A percentile compares a stretch with the other conserved stretches of the same genome.
phyloP scores from a whole-genome alignment of 2,888 invertebrate genomes.

The Luperina testacea region DNA sequence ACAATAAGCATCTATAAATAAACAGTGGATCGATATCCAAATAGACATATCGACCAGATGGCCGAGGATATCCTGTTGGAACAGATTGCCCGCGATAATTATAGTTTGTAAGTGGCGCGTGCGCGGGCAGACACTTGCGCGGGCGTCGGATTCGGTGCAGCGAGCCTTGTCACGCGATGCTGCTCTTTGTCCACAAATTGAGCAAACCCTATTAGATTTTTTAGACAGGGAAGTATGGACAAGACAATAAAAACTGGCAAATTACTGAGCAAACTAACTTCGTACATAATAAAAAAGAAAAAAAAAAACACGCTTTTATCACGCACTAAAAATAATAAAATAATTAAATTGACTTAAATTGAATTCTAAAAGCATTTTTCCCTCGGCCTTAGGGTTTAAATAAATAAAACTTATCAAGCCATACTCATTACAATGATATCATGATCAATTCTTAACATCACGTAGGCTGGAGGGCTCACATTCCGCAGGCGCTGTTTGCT shows the following conservation, averaged over 20 bases:
- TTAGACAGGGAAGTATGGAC: neutral
- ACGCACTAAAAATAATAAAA: too few species aligned
- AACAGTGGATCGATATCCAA: conserved; percentile 71
- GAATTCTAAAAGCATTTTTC: too few species aligned
- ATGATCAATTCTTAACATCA: too few species aligned
- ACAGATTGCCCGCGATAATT: conserved; percentile 85
- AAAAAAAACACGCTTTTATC: too few species aligned
- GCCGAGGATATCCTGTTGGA: conserved; percentile 88
- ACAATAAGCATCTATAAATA: conserved; percentile 76
- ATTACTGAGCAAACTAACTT: neutral
- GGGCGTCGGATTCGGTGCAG: conserved; percentile 42
- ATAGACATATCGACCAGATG: conserved; percentile 85
- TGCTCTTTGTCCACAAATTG: conserved; percentile 39
- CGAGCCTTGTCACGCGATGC: conserved; percentile 55
- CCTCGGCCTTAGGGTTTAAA: too few species aligned
- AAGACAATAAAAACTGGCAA: neutral
- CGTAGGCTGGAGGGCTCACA: too few species aligned
- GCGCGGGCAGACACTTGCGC: conserved; percentile 66
- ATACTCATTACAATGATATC: too few species aligned
- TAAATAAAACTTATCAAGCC: too few species aligned
- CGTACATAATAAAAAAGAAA: neutral
- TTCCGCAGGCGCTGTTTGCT: too few species aligned
- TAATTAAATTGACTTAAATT: too few species aligned
- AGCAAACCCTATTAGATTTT: neutral
- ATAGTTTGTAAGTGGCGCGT: conserved; percentile 80